Conservation (phyloP, 2,797 vertebrate genomes). For the Hoplostethus mediterraneus region DNA sequence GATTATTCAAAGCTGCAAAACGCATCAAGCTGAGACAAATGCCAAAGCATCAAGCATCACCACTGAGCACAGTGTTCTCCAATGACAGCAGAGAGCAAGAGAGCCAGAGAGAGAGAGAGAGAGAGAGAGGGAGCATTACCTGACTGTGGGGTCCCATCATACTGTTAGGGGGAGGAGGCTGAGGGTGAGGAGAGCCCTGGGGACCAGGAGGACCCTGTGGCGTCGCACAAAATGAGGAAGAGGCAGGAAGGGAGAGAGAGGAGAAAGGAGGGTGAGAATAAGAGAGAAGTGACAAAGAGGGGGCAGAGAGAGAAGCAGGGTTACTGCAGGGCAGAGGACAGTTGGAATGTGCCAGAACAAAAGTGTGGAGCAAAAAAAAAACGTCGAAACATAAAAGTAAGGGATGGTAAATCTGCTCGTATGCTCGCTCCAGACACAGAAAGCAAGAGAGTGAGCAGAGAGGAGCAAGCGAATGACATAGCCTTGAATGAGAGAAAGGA, state of each 20-base stretch:
- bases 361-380: slow-evolving; percentile 52
- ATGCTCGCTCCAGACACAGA: slow-evolving; percentile 54
- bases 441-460: slow-evolving; percentile 51
- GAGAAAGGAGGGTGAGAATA: slow-evolving; percentile 40
- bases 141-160: slow-evolving; percentile 99
- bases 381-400: slow-evolving; percentile 46
- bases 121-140: slow-evolving; percentile 87
- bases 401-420: slow-evolving; percentile 18
- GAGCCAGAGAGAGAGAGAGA: slow-evolving; percentile 28
- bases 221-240: slow-evolving; percentile 87
- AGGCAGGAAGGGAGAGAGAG: slow-evolving; percentile 82
- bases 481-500: slow-evolving; percentile 61
- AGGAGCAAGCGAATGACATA: slow-evolving; percentile 70
- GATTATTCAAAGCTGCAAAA: slow-evolving; percentile 51
- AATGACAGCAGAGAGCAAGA: slow-evolving; percentile 60
- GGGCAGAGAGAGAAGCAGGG: slow-evolving; percentile 82
- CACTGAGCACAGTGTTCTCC: slow-evolving; percentile 60
- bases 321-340: slow-evolving; percentile 91
- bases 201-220: slow-evolving; percentile 97
- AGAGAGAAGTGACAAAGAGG: slow-evolving; percentile 49
- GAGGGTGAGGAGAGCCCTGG: slow-evolving; percentile 99
- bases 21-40: slow-evolving; percentile 69
- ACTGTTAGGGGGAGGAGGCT: slow-evolving; percentile 99
- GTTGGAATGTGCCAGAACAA: slow-evolving; percentile 76
- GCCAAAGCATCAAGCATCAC: slow-evolving; percentile 73